These are phyloP conservation scores for Strix occidentalis DNA, from an alignment of 2,797 vertebrate species.

Conservation along the genomic window DNA sequence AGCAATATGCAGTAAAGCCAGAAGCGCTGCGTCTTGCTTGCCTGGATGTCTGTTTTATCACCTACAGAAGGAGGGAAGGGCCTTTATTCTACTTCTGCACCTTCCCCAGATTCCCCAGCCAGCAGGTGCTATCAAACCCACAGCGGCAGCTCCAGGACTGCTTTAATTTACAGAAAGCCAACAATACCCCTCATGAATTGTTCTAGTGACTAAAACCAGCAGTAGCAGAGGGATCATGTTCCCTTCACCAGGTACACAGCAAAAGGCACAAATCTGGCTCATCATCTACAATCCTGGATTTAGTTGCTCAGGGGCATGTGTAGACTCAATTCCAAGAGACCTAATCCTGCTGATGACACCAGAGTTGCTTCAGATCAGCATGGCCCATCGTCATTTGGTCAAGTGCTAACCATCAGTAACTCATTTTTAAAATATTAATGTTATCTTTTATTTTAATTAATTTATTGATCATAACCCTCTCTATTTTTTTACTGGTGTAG, in stretches of 20 bases:
- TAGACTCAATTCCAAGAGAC: background rate
- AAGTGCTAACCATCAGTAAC: background rate
- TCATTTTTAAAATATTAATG: background rate
- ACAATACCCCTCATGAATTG: rapidly evolving
- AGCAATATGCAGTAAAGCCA: background rate
- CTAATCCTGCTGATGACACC: background rate
- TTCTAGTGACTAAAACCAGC: background rate
- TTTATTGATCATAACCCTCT: background rate
- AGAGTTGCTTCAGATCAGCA: background rate
- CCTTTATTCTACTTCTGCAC: background rate
- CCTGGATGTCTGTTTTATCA: background rate
- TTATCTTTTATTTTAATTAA: background rate
- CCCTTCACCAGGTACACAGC: background rate
- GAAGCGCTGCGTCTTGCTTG: background rate
- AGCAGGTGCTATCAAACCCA: background rate
- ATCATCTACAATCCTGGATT: background rate
- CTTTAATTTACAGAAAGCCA: background rate
- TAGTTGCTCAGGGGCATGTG: rapidly evolving
- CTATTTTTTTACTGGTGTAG: background rate
- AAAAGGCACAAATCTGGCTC: background rate
- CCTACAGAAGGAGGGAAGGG: background rate
- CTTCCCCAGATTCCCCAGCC: background rate
- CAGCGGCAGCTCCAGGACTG: background rate
- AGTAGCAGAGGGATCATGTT: background rate
- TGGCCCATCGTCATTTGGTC: background rate